A percentile compares a stretch with the other conserved stretches of the same genome.
These are phyloP conservation scores for Oreochromis aureus DNA, from an alignment of 2,113 vertebrate genomes.

Conservation along the genomic window DNA sequence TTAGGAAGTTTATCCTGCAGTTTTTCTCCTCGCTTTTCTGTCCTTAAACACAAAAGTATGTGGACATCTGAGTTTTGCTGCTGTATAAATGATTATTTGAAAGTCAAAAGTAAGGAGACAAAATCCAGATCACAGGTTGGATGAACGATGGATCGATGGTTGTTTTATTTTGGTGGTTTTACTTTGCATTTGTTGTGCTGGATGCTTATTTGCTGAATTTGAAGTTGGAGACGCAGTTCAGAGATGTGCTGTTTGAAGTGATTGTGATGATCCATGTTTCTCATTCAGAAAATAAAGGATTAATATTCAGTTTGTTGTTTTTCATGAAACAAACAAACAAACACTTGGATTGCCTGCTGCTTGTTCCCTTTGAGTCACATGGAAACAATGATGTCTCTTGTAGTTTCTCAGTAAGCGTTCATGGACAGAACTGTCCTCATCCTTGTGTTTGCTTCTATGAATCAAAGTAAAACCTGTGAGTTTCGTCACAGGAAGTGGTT, in stretches of 20 bases:
- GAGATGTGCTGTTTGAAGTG: neutral
- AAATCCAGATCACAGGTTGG: neutral
- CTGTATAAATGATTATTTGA: neutral
- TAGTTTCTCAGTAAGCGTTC: neutral
- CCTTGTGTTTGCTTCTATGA: neutral
- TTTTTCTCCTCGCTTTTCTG: neutral
- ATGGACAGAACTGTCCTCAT: neutral
- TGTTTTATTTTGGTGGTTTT: neutral
- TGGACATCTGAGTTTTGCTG: neutral
- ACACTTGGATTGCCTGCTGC: neutral
- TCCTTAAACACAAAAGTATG: neutral
- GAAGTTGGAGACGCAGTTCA: neutral
- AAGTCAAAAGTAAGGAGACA: neutral
- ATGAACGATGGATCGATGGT: accelerated
- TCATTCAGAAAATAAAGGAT: neutral
- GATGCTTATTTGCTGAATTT: neutral
- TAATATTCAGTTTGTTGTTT: neutral
- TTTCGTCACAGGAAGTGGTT: neutral
- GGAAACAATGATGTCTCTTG: neutral
- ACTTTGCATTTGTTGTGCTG: neutral
- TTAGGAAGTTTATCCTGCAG: neutral
- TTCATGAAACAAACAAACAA: neutral
- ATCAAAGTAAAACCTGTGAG: neutral
- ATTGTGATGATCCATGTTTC: neutral
- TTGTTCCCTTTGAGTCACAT: neutral